A percentile compares a stretch with the other conserved stretches of the same genome.
phyloP scores from a whole-genome alignment of 2,797 vertebrate species.

The Alectoris magna region DNA sequence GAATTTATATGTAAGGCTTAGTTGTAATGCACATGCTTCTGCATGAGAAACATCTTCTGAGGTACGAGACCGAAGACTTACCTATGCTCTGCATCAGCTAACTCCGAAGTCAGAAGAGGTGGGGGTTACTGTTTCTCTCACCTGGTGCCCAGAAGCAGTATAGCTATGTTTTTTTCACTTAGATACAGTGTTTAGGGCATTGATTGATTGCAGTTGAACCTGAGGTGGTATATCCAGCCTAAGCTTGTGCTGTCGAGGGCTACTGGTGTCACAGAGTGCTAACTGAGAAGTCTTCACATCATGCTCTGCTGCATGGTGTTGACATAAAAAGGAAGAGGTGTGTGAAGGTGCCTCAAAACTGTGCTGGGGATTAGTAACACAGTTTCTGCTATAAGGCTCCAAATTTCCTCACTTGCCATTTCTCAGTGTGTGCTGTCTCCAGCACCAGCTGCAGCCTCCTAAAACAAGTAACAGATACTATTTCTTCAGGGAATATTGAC shows the following conservation, averaged over 20 bases:
- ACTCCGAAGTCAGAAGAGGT: not conserved
- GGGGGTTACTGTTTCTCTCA: not conserved
- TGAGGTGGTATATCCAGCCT: not conserved
- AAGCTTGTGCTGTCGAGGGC: not conserved
- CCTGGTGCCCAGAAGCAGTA: accelerated
- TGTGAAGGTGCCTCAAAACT: not conserved
- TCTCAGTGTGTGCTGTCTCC: not conserved
- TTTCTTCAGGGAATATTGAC: not conserved
- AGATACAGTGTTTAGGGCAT: not conserved
- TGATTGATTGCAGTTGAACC: accelerated
- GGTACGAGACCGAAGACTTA: accelerated
- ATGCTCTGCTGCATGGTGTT: accelerated
- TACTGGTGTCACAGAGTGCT: not conserved
- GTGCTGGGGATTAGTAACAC: not conserved
- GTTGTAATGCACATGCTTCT: accelerated
- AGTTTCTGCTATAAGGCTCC: not conserved
- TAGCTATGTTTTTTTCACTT: not conserved
- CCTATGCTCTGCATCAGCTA: accelerated
- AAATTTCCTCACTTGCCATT: not conserved
- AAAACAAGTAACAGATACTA: not conserved
- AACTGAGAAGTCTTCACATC: not conserved
- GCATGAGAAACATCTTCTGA: not conserved
- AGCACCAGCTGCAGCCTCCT: not conserved
- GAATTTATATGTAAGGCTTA: not conserved
- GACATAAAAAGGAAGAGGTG: not conserved